phyloP scores from a whole-genome alignment of 2,888 invertebrate genomes.

The Apodemia mormo region DNA sequence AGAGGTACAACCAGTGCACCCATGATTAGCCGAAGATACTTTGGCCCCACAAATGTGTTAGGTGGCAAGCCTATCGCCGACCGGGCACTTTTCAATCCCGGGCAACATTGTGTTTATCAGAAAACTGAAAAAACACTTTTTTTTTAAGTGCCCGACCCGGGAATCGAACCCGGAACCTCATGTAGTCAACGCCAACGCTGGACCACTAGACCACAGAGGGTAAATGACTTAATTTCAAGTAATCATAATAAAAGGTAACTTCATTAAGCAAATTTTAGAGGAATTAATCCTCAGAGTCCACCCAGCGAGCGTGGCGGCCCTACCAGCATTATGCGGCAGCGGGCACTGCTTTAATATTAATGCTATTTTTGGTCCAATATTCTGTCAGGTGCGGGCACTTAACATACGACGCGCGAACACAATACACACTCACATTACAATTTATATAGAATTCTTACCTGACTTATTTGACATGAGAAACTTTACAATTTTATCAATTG shows the following conservation, averaged over 20 bases:
- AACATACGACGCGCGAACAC: background rate
- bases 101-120: too few species aligned
- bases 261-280: background rate
- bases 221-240: too few species aligned
- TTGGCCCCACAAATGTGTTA: too few species aligned
- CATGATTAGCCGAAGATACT: too few species aligned
- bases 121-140: too few species aligned
- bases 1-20: too few species aligned
- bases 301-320: background rate
- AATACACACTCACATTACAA: conserved; percentile 12
- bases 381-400: conserved; percentile 1
- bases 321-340: background rate
- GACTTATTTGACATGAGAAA: background rate
- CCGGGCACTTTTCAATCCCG: too few species aligned
- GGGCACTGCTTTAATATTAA: conserved; percentile 12
- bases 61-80: too few species aligned
- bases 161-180: too few species aligned
- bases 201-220: too few species aligned
- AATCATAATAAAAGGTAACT: background rate
- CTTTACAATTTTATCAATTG: background rate
- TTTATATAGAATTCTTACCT: background rate
- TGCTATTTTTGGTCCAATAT: conserved; percentile 9
- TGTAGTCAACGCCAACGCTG: too few species aligned
- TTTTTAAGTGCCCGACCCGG: too few species aligned
- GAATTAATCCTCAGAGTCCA: background rate